These are phyloP conservation scores for Porites australiensis DNA, from an alignment of 64 coral and sea anemone species.

Conservation along the genomic window DNA sequence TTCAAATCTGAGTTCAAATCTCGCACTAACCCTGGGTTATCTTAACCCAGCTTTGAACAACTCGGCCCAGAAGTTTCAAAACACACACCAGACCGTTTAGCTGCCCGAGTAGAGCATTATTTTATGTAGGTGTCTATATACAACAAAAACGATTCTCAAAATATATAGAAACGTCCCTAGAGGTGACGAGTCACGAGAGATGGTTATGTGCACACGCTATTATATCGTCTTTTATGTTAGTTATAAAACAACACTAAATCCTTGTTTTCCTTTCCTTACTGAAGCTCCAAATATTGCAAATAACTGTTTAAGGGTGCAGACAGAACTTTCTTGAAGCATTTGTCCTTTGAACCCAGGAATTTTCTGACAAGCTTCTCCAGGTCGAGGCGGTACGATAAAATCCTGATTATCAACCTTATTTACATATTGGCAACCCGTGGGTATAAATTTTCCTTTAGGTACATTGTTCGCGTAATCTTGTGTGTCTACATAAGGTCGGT, in stretches of 20 bases:
- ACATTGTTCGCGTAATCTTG: slow-evolving; percentile 29
- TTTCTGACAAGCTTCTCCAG: slow-evolving; percentile 25
- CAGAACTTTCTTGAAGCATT: slow-evolving; percentile 30
- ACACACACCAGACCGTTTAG: too few species aligned
- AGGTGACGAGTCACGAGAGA: too few species aligned
- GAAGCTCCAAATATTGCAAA: slow-evolving; percentile 51
- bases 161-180: too few species aligned
- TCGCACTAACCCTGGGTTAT: too few species aligned
- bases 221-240: too few species aligned
- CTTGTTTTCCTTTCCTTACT: slow-evolving; percentile 49
- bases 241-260: slow-evolving; percentile 58
- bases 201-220: too few species aligned
- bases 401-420: slow-evolving; percentile 1
- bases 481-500: slow-evolving; percentile 3
- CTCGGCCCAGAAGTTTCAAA: too few species aligned
- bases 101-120: too few species aligned
- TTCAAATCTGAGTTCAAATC: too few species aligned
- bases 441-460: slow-evolving; percentile 17
- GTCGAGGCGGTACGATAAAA: slow-evolving; percentile 30
- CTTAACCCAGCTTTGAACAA: too few species aligned
- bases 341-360: slow-evolving; percentile 52
- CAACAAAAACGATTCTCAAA: too few species aligned
- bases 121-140: too few species aligned
- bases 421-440: slow-evolving; percentile 32
- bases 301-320: slow-evolving; percentile 39